phyloP scores from a whole-genome alignment of 2,797 vertebrate genomes.

The Squalus acanthias region DNA sequence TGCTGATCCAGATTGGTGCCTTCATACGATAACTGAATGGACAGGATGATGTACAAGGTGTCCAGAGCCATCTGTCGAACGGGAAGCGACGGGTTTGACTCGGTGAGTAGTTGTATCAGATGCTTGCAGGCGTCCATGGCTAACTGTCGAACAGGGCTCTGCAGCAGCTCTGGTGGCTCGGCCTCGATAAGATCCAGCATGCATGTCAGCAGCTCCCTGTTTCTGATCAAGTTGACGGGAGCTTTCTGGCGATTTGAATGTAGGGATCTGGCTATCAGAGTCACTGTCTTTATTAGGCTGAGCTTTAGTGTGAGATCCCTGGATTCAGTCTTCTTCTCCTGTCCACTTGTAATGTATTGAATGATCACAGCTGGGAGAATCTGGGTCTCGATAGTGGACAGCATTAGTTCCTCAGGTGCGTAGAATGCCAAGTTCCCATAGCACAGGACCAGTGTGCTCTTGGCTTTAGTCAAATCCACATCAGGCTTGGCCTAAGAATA shows the following conservation, averaged over 20 bases:
- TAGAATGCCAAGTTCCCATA: not conserved
- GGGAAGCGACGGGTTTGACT: not conserved
- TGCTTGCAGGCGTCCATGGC: not conserved
- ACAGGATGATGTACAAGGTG: not conserved
- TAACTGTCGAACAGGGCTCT: not conserved
- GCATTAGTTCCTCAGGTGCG: not conserved
- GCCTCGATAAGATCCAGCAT: too few relatives aligned
- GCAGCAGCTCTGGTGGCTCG: too few relatives aligned
- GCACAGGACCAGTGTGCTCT: constrained; percentile 7
- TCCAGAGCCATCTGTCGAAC: not conserved
- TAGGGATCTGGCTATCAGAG: too few relatives aligned
- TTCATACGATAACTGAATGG: too few relatives aligned
- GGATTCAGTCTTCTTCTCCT: too few relatives aligned
- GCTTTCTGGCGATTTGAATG: too few relatives aligned
- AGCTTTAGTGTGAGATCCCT: not conserved
- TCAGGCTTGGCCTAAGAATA: not conserved
- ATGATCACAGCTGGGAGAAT: not conserved
- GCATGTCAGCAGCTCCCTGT: too few relatives aligned
- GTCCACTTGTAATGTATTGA: not conserved
- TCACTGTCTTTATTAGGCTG: too few relatives aligned
- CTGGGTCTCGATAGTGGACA: not conserved
- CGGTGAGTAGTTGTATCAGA: not conserved
- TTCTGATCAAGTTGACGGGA: too few relatives aligned
- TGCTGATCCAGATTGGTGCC: too few relatives aligned
- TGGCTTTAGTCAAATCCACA: not conserved